These are phyloP conservation scores for Parazoanthus darwini DNA, from an alignment of 92 coral and sea anemone genomes.

Conservation along the genomic window DNA sequence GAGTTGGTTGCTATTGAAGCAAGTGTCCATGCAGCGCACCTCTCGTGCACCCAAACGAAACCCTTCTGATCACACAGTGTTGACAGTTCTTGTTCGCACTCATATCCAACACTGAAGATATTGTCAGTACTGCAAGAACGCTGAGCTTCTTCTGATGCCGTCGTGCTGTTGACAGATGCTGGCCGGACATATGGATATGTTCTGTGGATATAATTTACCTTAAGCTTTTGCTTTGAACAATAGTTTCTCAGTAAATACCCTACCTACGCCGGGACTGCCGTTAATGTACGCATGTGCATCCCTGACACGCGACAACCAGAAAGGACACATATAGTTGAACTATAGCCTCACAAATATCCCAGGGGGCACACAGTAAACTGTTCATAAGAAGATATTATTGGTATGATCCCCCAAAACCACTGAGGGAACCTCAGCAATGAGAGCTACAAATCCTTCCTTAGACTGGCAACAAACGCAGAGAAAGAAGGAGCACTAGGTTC, in stretches of 20 bases:
- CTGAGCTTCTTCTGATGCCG: neutral
- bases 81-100: slow-evolving; percentile 66
- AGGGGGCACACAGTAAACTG: no score
- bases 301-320: no score
- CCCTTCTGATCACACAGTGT: slow-evolving; percentile 81
- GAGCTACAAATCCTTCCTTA: no score
- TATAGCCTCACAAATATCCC: no score
- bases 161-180: neutral
- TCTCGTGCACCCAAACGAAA: slow-evolving; percentile 94
- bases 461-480: no score
- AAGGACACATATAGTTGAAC: no score
- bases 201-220: neutral
- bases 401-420: no score
- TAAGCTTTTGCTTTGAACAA: neutral
- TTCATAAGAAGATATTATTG: no score
- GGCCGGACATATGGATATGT: neutral
- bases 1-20: slow-evolving; percentile 76
- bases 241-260: neutral
- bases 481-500: no score
- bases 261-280: neutral
- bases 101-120: slow-evolving; percentile 71
- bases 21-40: slow-evolving; percentile 97
- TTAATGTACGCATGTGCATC: no score
- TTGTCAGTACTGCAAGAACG: slow-evolving; percentile 33
- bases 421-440: no score